Percentiles rank a stretch among this genome's conserved stretches.
phyloP scores from a whole-genome alignment of 2,797 vertebrate species.

The Peromyscus melanophrys region DNA sequence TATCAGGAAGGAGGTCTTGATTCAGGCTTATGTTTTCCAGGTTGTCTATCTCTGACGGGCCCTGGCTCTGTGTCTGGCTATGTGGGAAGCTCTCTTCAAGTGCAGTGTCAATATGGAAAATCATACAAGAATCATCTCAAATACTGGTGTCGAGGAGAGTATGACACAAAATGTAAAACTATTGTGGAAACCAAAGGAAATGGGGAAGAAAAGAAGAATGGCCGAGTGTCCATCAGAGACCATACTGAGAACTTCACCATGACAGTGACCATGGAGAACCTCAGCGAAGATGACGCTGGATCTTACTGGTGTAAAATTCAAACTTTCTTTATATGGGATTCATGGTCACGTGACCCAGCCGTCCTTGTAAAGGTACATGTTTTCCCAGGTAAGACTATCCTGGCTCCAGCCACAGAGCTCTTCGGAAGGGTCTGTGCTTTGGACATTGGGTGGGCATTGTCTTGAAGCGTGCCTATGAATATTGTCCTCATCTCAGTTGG shows the following conservation, averaged over 20 bases:
- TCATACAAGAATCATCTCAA: constrained; percentile 24
- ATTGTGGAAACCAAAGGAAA: constrained; percentile 32
- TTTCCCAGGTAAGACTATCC: constrained; percentile 36
- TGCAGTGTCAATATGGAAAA: constrained; percentile 58
- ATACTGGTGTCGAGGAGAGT: constrained; percentile 76
- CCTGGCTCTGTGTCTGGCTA: constrained; percentile 33
- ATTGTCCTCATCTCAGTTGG: not conserved
- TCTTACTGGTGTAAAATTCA: constrained; percentile 77
- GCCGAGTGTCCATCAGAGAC: constrained; percentile 74
- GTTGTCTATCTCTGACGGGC: constrained; percentile 38
- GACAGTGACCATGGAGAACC: constrained; percentile 66
- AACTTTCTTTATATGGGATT: constrained; percentile 5
- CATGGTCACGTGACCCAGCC: not conserved
- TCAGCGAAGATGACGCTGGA: constrained; percentile 40
- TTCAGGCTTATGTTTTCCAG: constrained; percentile 65
- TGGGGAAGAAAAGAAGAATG: not conserved
- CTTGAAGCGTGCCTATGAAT: not conserved
- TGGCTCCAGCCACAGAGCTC: not conserved
- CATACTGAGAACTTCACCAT: not conserved
- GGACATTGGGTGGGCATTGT: not conserved
- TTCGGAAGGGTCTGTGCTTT: too few species aligned
- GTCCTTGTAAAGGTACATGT: constrained; percentile 34
- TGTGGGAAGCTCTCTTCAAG: not conserved
- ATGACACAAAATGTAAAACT: not conserved
- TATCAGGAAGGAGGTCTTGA: not conserved